Conservation (phyloP, 2,888 invertebrate genomes). For the Hydrotaea diabolus region DNA sequence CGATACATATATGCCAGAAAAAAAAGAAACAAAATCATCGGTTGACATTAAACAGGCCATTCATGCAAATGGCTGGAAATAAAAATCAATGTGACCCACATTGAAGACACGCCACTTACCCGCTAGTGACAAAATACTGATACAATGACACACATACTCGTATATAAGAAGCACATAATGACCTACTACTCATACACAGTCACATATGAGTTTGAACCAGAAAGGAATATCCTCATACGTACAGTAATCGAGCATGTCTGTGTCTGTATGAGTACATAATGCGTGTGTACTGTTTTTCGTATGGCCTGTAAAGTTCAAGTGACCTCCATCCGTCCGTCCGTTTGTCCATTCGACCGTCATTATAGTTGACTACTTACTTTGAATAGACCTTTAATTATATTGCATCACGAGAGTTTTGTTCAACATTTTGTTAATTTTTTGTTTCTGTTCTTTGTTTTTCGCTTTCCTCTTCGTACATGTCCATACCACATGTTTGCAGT, state of each 20-base stretch:
- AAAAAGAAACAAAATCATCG: not conserved
- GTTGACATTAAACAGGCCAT: constrained; percentile 46
- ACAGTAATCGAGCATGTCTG: not conserved
- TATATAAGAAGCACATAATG: not conserved
- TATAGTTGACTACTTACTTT: not conserved
- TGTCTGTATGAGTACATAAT: not conserved
- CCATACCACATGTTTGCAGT: constrained; percentile 82
- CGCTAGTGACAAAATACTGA: constrained; percentile 4
- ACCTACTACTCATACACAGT: not conserved
- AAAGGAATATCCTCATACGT: not conserved
- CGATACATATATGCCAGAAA: not conserved
- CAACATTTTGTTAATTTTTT: constrained; percentile 22
- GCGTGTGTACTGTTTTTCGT: not conserved
- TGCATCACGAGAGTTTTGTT: constrained; percentile 31
- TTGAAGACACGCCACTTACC: constrained; percentile 37
- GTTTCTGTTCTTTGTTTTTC: no score
- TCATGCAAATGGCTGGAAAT: constrained; percentile 7
- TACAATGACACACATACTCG: not conserved
- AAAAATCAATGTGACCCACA: constrained; percentile 64
- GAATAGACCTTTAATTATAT: constrained; percentile 26
- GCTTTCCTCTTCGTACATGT: constrained; percentile 7
- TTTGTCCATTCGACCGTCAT: not conserved
- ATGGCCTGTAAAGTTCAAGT: not conserved
- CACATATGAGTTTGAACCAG: not conserved
- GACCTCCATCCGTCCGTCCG: not conserved